phyloP scores from a whole-genome alignment of 2,888 invertebrate species.

The Gasteruption jaculator region DNA sequence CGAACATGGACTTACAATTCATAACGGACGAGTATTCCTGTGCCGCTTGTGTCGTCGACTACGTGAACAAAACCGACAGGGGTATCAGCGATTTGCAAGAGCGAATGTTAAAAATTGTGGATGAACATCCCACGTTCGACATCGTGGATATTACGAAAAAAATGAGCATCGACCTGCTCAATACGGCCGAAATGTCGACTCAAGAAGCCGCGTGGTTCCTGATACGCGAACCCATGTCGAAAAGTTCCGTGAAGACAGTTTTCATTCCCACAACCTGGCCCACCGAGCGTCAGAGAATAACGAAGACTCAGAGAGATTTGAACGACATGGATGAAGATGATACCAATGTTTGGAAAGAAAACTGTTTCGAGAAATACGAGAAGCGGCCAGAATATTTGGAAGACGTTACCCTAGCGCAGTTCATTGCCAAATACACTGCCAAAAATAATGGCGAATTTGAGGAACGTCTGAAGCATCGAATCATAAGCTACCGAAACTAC shows the following conservation, averaged over 20 bases:
- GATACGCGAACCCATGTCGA: constrained; percentile 47
- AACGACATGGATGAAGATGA: constrained; percentile 14
- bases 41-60: constrained; percentile 29
- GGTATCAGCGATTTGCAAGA: constrained; percentile 30
- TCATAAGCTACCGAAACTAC: constrained; percentile 44
- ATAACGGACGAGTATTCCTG: constrained; percentile 25
- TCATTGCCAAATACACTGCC: constrained; percentile 42
- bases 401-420: constrained; percentile 42
- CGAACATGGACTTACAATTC: constrained; percentile 27
- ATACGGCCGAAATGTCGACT: constrained; percentile 39
- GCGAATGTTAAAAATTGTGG: constrained; percentile 22
- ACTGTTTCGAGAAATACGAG: constrained; percentile 48
- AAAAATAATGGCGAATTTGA: no score
- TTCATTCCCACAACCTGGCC: constrained; percentile 34
- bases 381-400: constrained; percentile 40
- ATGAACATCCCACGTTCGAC: constrained; percentile 42
- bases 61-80: constrained; percentile 29
- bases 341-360: constrained; percentile 45
- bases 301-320: constrained; percentile 35
- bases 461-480: no score
- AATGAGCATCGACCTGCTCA: constrained; percentile 37
- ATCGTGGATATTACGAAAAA: constrained; percentile 32
- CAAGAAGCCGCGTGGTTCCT: constrained; percentile 53
- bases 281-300: constrained; percentile 39
- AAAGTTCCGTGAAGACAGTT: constrained; percentile 32